A percentile compares a stretch with the other conserved stretches of the same genome.
These are phyloP conservation scores for Pempheris klunzingeri DNA, from an alignment of 2,797 vertebrate species.

Conservation along the genomic window DNA sequence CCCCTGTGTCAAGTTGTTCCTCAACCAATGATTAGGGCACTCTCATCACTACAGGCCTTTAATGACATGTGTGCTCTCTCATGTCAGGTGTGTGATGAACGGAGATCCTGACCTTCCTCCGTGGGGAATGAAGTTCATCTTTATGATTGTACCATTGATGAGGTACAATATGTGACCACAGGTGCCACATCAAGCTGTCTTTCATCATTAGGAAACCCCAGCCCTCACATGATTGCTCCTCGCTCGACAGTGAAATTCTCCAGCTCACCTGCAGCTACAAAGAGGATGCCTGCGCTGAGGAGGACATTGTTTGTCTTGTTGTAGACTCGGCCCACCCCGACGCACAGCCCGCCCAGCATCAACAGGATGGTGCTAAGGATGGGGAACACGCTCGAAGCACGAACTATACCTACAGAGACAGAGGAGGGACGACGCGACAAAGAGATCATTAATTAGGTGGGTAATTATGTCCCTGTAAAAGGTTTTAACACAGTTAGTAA, in stretches of 20 bases:
- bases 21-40: constrained; percentile 40
- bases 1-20: constrained; percentile 5
- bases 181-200: constrained; percentile 29
- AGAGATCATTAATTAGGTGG: background rate
- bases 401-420: constrained; percentile 90
- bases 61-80: constrained; percentile 15
- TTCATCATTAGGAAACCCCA: constrained; percentile 10
- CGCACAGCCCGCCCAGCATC: constrained; percentile 94
- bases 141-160: constrained; percentile 41
- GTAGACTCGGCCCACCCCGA: constrained; percentile 93
- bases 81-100: constrained; percentile 9
- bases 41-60: background rate
- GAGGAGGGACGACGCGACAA: background rate
- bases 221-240: constrained; percentile 20
- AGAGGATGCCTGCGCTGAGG: constrained; percentile 97
- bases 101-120: constrained; percentile 23
- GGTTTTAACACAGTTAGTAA: background rate
- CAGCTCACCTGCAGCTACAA: constrained; percentile 94
- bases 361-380: constrained; percentile 95
- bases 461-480: background rate
- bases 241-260: constrained; percentile 2
- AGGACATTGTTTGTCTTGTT: constrained; percentile 96
- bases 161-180: constrained; percentile 15
- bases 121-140: background rate
- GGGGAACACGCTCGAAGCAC: constrained; percentile 98